phyloP scores from a whole-genome alignment of 2,888 invertebrate species.

The Rhamphomyia laevipes region DNA sequence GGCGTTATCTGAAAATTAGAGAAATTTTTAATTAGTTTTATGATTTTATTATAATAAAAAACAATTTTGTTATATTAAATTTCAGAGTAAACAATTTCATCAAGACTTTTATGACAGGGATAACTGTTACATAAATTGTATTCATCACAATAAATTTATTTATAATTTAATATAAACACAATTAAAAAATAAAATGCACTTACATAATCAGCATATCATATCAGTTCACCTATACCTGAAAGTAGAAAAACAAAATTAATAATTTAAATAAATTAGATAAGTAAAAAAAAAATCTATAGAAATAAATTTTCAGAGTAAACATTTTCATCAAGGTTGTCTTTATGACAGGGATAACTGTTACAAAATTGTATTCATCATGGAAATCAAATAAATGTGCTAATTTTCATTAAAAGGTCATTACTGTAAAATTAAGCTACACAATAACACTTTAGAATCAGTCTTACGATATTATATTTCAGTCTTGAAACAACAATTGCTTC shows the following conservation, averaged over 20 bases:
- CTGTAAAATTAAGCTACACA: no score
- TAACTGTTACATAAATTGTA: background rate
- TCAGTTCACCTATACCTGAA: background rate
- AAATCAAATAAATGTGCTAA: no score
- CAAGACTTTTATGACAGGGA: background rate
- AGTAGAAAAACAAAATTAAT: background rate
- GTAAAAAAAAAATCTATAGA: no score
- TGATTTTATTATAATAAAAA: no score
- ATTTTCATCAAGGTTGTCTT: constrained; percentile 22
- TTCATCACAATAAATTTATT: background rate
- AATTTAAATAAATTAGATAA: no score
- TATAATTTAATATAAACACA: background rate
- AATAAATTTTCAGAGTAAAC: constrained; percentile 18
- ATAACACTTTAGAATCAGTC: no score
- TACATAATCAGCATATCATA: background rate
- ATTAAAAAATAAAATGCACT: background rate
- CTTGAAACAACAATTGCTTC: no score
- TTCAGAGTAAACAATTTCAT: background rate
- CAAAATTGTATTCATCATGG: constrained; percentile 18
- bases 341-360: constrained; percentile 28
- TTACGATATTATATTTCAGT: no score
- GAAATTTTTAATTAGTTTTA: no score
- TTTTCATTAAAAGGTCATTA: no score
- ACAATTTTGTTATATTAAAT: no score
- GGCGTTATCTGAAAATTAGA: no score